Percentiles rank a stretch among this genome's conserved stretches.
phyloP scores from a whole-genome alignment of 2,888 invertebrate genomes.

The Gerris lacustris region DNA sequence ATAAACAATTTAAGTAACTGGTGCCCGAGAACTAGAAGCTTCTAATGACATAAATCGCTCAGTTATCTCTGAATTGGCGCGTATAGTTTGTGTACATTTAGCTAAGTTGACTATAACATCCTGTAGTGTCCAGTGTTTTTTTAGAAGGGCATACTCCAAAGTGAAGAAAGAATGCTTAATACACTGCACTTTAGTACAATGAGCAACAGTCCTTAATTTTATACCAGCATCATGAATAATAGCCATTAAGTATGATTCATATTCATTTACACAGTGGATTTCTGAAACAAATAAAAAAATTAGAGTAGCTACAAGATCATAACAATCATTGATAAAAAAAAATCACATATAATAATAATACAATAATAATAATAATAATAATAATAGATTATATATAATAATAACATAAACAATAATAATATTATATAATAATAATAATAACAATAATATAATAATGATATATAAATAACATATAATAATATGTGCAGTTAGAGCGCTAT shows the following conservation, averaged over 20 bases:
- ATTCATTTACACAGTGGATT: constrained; percentile 76
- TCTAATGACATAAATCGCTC: not conserved
- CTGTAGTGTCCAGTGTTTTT: constrained; percentile 68
- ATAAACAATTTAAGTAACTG: too few relatives aligned
- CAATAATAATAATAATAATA: too few relatives aligned
- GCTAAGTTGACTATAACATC: constrained; percentile 55
- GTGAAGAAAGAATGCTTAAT: constrained; percentile 71
- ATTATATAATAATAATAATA: too few relatives aligned
- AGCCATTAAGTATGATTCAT: constrained; percentile 58
- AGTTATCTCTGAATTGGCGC: not conserved
- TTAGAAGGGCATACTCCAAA: constrained; percentile 58
- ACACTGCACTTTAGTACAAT: constrained; percentile 67
- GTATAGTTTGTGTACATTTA: constrained; percentile 43
- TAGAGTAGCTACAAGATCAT: not conserved
- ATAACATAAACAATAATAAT: too few relatives aligned
- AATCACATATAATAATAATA: too few relatives aligned
- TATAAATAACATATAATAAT: too few relatives aligned
- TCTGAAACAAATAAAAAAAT: constrained; percentile 47
- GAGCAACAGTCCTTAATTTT: constrained; percentile 63
- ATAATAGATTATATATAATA: too few relatives aligned
- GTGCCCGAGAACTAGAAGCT: too few relatives aligned
- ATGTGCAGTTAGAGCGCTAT: too few relatives aligned
- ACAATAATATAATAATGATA: too few relatives aligned
- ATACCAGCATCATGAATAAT: constrained; percentile 76
- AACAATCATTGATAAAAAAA: not conserved